A percentile compares a stretch with the other conserved stretches of the same genome.
phyloP scores from a whole-genome alignment of 2,113 vertebrate genomes.

The Rostratula benghalensis region DNA sequence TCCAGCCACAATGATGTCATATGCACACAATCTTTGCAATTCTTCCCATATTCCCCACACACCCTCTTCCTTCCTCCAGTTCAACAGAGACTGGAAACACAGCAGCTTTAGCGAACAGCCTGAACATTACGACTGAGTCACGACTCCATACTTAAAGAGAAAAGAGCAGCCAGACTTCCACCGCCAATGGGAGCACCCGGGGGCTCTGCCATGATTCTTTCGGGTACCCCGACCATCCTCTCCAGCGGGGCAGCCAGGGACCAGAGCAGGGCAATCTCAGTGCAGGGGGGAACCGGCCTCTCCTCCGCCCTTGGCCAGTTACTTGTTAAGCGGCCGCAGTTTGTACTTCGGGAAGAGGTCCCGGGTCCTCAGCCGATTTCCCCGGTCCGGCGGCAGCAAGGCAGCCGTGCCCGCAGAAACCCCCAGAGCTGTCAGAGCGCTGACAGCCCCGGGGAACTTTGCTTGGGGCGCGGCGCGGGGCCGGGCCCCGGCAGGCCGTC shows the following conservation, averaged over 20 bases:
- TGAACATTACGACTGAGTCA: neutral
- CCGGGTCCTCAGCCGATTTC: neutral
- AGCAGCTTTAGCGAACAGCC: neutral
- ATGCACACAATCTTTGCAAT: neutral
- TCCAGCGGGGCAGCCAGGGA: neutral
- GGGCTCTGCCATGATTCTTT: neutral
- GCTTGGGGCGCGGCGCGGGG: neutral
- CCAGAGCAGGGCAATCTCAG: neutral
- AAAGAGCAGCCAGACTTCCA: neutral
- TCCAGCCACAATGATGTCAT: conserved; percentile 26
- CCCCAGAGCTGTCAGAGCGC: neutral
- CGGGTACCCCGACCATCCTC: too few species aligned
- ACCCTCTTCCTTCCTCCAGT: conserved; percentile 57
- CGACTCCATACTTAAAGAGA: neutral
- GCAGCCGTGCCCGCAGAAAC: neutral
- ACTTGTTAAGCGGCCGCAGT: neutral
- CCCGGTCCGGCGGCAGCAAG: neutral
- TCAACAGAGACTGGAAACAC: neutral
- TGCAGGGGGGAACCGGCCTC: neutral
- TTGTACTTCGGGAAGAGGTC: neutral
- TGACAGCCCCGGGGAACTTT: neutral
- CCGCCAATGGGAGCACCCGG: neutral
- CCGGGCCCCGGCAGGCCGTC: neutral
- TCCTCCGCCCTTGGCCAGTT: neutral
- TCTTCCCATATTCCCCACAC: conserved; percentile 31